A percentile compares a stretch with the other conserved stretches of the same genome.
phyloP scores from a whole-genome alignment of 2,888 invertebrate species.

The Acronicta leporina region DNA sequence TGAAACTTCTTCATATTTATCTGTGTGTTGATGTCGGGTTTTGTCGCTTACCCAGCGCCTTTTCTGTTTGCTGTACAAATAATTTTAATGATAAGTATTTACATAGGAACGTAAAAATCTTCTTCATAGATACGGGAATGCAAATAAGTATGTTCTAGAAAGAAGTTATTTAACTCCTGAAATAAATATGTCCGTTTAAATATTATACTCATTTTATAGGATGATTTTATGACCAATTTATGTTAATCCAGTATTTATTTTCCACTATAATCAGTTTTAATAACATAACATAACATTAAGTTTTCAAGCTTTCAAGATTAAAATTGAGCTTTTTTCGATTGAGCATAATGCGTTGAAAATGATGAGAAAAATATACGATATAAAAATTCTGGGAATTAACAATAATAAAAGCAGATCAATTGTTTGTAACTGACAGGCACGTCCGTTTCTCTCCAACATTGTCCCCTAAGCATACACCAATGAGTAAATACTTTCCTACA shows the following conservation, averaged over 20 bases:
- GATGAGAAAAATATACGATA: neutral
- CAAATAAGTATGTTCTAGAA: conserved; percentile 25
- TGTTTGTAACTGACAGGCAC: conserved; percentile 24
- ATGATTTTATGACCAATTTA: too few species aligned
- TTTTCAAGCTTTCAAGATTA: too few species aligned
- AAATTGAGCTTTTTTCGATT: too few species aligned
- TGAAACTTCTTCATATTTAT: conserved; percentile 27
- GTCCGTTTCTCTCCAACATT: conserved; percentile 33
- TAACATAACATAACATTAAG: too few species aligned
- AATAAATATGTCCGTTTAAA: neutral
- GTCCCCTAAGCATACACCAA: conserved; percentile 49
- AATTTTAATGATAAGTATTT: conserved; percentile 54
- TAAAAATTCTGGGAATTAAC: conserved; percentile 5
- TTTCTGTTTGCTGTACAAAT: conserved; percentile 48
- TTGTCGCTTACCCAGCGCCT: conserved; percentile 25
- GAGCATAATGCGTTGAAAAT: too few species aligned
- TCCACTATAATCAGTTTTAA: too few species aligned
- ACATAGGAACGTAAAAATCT: conserved; percentile 48
- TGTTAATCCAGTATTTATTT: too few species aligned
- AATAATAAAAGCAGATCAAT: conserved; percentile 25
- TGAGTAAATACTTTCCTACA: conserved; percentile 55
- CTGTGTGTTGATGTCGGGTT: conserved; percentile 4
- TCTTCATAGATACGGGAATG: conserved; percentile 25
- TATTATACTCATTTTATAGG: too few species aligned
- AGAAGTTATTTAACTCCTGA: conserved; percentile 15